These are phyloP conservation scores for Cremastinae sp. DNA, from an alignment of 2,888 invertebrate species.

Conservation along the genomic window DNA sequence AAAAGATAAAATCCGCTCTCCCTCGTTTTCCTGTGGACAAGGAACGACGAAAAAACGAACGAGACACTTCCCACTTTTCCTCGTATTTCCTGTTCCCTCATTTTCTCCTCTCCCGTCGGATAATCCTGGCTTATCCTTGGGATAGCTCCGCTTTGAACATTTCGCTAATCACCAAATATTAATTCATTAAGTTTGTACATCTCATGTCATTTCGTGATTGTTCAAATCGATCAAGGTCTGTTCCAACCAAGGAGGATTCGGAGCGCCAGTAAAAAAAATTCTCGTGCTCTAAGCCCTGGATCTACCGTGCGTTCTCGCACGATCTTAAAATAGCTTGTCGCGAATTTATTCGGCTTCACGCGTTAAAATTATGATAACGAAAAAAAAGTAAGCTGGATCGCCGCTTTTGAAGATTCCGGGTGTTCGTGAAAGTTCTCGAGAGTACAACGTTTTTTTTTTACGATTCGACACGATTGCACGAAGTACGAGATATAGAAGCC, in stretches of 20 bases:
- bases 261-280: conserved; percentile 66
- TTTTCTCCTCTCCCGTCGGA: conserved; percentile 34
- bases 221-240: conserved; percentile 74
- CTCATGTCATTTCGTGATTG: conserved; percentile 63
- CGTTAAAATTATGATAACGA: conserved; percentile 10
- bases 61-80: conserved; percentile 29
- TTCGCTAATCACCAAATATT: conserved; percentile 74
- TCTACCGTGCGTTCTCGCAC: conserved; percentile 5
- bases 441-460: conserved; percentile 20
- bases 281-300: conserved; percentile 9
- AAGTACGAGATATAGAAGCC: conserved; percentile 27
- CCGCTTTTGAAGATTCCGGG: background rate
- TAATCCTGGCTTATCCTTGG: conserved; percentile 46
- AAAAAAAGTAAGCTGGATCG: conserved; percentile 4
- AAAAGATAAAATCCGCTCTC: conserved; percentile 35
- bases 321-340: conserved; percentile 16
- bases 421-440: background rate
- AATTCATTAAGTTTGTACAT: conserved; percentile 64
- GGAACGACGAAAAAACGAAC: conserved; percentile 1
- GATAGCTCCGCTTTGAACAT: conserved; percentile 67
- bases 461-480: conserved; percentile 10
- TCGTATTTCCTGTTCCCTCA: conserved; percentile 34
- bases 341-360: conserved; percentile 37
- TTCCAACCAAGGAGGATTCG: conserved; percentile 72
- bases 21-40: conserved; percentile 21